Evolutionary conservation across 2,797 vertebrate species (phyloP), one percentile per base, ranked within the genome.

Genomic region (Gymnoscopelus microlampas): DNA sequence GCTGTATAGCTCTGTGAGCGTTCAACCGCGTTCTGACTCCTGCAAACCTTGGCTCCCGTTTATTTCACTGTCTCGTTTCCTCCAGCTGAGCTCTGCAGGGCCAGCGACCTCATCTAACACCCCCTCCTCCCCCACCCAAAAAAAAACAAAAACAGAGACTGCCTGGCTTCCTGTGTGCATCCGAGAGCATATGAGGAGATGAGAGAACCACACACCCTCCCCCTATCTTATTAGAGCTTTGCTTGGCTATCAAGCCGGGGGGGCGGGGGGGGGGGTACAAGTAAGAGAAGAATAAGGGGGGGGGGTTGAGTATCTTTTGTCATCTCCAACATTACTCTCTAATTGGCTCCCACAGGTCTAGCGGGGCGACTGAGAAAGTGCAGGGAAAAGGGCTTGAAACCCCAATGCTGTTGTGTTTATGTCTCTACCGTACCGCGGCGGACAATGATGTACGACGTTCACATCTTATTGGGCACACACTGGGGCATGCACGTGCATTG

Each of bases 291-390:
- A 19, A 77, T 51, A 51, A 85, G 78, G 80, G 81, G 83, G 78
- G 74, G 77, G 66, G 87, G 85, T 77, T 53, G 71, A 76, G 68
- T 84, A 69, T 87, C 90, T 90, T 91, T 92, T 92, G 92, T 94
- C 91, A 91, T 91, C 76, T 81, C 74, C 77, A 85, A 75, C 81
- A 88, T 90, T 84, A 85, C 73, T 63, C 85, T 86, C 89, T 94
- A 92, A 94, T 93, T 94, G 91, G 89, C 77, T 93, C 91, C 92
- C 90, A 85, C 67, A 85, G 90, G 90, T 91, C 83, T 75, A 44
- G 39, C 39, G 14, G 73, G 70, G 76, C 70, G 58, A 59, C 70
- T 70, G 79, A 71, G 73, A 85, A 86, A 73, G 12, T 69, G 71
- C 58, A 67, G 63, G 51, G 26, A 29, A 59, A 44, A 67, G 50